Percentiles rank a stretch among this genome's conserved stretches.
Evolutionary conservation across 2,888 invertebrate species (phyloP).

Genomic region (Agrochola macilenta): DNA sequence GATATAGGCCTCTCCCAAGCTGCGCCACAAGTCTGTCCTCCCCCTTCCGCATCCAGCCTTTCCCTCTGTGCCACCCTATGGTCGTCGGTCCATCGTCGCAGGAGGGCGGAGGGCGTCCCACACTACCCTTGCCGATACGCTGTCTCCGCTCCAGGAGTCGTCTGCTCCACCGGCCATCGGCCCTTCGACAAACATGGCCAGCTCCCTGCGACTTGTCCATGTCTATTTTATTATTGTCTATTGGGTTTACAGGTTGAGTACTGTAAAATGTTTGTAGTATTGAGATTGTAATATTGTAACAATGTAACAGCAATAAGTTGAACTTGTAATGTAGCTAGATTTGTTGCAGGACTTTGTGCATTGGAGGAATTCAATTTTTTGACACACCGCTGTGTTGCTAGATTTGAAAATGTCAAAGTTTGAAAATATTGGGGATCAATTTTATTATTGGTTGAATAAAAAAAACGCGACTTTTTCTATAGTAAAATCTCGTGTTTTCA

Average conservation of each 20-base stretch:
- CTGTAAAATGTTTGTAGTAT: neutral
- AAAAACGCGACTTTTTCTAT: neutral
- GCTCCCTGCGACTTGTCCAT: no score
- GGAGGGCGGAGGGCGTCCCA: no score
- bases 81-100: no score
- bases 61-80: no score
- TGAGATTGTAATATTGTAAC: constrained; percentile 25
- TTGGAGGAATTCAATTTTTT: neutral
- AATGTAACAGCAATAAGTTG: constrained; percentile 46
- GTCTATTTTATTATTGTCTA: neutral
- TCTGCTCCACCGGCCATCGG: no score
- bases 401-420: neutral
- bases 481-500: neutral
- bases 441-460: neutral
- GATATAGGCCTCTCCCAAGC: no score
- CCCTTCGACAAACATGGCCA: no score
- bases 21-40: no score
- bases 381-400: neutral
- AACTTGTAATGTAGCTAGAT: constrained; percentile 39
- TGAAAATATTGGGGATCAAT: neutral
- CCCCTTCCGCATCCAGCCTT: no score
- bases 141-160: no score
- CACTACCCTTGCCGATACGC: no score
- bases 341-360: constrained; percentile 3
- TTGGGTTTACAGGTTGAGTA: constrained; percentile 10